Conservation (phyloP, 1,140 invertebrate species). For the Trichonephila clavata region DNA sequence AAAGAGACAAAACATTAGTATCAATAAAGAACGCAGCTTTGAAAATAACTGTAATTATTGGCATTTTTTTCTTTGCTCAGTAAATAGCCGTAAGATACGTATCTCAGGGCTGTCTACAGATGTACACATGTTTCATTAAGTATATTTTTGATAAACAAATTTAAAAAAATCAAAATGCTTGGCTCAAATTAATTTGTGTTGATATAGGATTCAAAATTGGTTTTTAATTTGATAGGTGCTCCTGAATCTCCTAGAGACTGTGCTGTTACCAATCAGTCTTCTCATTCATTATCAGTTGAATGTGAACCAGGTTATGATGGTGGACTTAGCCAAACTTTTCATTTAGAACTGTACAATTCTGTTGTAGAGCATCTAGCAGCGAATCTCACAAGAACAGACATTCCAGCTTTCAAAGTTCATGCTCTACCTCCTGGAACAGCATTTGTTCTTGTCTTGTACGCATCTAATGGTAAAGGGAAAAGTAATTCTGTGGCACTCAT, state of each 20-base stretch:
- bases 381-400: conserved; percentile 74
- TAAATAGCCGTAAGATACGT: no score
- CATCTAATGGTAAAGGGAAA: conserved; percentile 78
- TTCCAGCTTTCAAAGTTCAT: conserved; percentile 82
- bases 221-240: conserved; percentile 73
- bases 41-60: no score
- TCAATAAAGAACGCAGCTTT: no score
- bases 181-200: no score
- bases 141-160: no score
- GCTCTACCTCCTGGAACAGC: conserved; percentile 87
- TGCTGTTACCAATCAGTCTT: conserved; percentile 78
- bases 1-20: no score
- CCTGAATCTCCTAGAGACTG: conserved; percentile 79
- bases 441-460: conserved; percentile 87
- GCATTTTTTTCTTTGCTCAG: no score
- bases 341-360: conserved; percentile 88
- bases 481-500: conserved; percentile 74
- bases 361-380: conserved; percentile 80
- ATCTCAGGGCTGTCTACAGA: no score
- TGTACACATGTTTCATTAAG: no score
- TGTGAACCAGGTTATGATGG: conserved; percentile 90
- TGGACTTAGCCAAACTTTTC: conserved; percentile 90
- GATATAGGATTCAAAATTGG: no score
- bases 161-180: no score
- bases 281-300: conserved; percentile 84